A percentile compares a stretch with the other conserved stretches of the same genome.
Conservation (phyloP, 2,113 vertebrate genomes). For the Hippocampus barbouri region DNA sequence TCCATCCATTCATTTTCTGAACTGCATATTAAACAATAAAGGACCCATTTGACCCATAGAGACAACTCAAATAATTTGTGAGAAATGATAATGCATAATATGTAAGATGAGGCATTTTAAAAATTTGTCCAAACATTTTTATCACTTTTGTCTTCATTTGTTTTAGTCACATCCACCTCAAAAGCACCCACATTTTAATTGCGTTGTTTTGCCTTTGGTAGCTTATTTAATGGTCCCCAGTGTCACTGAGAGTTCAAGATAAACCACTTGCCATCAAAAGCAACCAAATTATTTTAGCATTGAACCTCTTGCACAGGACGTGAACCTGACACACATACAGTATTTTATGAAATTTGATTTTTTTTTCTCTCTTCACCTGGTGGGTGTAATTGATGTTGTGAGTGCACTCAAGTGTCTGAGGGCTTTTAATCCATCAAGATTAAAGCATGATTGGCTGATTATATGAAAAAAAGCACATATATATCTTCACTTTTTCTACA, state of each 20-base stretch:
- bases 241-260: slow-evolving; percentile 7
- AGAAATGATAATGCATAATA: neutral
- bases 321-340: neutral
- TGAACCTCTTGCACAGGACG: neutral
- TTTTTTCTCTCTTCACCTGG: neutral
- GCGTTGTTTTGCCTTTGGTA: neutral
- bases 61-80: no score
- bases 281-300: neutral
- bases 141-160: neutral
- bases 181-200: neutral
- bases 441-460: no score
- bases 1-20: no score
- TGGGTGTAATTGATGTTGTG: neutral
- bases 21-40: no score
- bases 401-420: neutral
- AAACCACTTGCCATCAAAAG: slow-evolving; percentile 1
- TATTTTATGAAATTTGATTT: neutral
- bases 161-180: slow-evolving; percentile 3
- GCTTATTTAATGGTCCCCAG: neutral
- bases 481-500: no score
- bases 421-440: neutral
- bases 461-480: no score
- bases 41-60: no score
- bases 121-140: no score
- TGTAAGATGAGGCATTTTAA: no score